These are phyloP conservation scores for Eleginops maclovinus DNA, from an alignment of 2,113 vertebrate genomes.

Conservation along the genomic window DNA sequence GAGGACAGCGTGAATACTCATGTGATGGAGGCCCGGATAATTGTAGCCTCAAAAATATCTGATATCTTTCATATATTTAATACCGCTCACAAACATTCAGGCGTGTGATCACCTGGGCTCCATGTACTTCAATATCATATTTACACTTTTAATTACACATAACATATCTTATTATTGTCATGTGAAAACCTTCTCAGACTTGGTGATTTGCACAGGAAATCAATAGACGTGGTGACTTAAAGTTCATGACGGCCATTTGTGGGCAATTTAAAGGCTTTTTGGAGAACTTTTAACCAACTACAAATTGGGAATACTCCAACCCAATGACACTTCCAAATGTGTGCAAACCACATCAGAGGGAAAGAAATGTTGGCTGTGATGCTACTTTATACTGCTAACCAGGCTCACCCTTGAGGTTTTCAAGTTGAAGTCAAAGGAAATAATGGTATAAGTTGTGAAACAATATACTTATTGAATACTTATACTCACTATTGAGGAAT, in stretches of 20 bases:
- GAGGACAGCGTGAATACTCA: slow-evolving; percentile 63
- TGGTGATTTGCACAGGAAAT: too few species aligned
- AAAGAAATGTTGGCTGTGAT: background rate
- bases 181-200: background rate
- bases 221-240: background rate
- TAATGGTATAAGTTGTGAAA: too few species aligned
- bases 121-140: background rate
- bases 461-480: too few species aligned
- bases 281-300: background rate
- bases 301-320: background rate
- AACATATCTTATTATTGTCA: background rate
- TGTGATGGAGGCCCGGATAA: slow-evolving; percentile 44
- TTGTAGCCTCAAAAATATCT: slow-evolving; percentile 52
- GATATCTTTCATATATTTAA: slow-evolving; percentile 34
- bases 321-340: background rate
- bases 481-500: too few species aligned
- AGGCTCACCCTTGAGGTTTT: too few species aligned
- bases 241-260: background rate
- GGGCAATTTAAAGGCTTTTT: background rate
- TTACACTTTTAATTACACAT: background rate
- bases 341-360: background rate
- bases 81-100: slow-evolving; percentile 22
- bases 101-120: slow-evolving; percentile 7
- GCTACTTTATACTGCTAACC: too few species aligned
- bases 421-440: too few species aligned